Evolutionary conservation across 1,140 invertebrate species (phyloP), one percentile per base, ranked within the genome.

Genomic region (Metopolophium dirhodum): DNA sequence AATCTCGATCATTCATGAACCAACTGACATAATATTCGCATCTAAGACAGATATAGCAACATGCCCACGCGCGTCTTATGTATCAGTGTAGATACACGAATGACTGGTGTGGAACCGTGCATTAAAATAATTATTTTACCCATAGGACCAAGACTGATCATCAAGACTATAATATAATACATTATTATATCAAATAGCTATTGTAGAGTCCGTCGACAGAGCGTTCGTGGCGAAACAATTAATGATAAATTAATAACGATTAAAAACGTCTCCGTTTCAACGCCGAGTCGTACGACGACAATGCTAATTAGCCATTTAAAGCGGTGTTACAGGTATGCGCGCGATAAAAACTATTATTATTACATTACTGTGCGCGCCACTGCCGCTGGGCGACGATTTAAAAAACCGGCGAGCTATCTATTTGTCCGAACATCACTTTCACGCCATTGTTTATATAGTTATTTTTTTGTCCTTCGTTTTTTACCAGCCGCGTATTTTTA

Each of bases 271-370:
- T 77, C 30, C 30, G 61, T 35, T 77, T 77, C 61, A 18, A n/a
- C 61, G 61, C 30, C 30, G 14, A 77, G 61, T 77, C 61, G 30
- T n/a, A 77, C 14, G 6, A 68, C 26, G 30, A 77, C 61, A 77
- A 77, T 77, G 6, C 61, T 77, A 77, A 77, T 77, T 77, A n/a
- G 30, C n/a, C 30, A n/a, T n/a, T 77, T n/a, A 77, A 41, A 14
- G 30, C 4, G 6, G 30, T 20, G 30, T 77, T 77, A 14, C n/a
- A 77, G 61, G 30, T 18, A n/a, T 77, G 61, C 20, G 30, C 7
- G n/a, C 61, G 30, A 68, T 68, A 68, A 68, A n/a, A 77, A n/a
- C 61, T 77, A 77, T 77, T 77, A 77, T 77, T 77, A n/a, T 77
- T 18, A 77, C 30, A 77, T 77, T 77, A 77, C 61, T 77, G 61